phyloP scores from a whole-genome alignment of 2,113 vertebrate species.

The Hyaena hyaena region DNA sequence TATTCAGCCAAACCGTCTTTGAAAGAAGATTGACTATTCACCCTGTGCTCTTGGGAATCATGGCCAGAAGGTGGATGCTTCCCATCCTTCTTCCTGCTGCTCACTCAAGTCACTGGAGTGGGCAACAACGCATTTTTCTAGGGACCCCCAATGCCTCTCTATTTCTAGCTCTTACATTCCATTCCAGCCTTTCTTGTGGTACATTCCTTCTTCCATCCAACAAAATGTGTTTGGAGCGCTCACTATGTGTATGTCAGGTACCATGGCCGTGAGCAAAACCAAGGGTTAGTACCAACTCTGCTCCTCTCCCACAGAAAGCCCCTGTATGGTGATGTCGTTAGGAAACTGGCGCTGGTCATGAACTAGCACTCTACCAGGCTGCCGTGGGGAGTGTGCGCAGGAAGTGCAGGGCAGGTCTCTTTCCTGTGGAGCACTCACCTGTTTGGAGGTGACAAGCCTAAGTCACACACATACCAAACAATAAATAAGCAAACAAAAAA shows the following conservation, averaged over 20 bases:
- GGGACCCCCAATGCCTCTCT: not conserved
- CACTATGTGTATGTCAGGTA: not conserved
- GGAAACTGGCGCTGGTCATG: not conserved
- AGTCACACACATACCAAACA: not conserved
- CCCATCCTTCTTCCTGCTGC: not conserved
- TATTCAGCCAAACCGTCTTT: not conserved
- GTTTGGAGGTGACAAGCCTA: not conserved
- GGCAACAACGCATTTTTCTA: not conserved
- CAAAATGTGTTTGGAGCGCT: not conserved
- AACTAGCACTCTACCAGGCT: not conserved
- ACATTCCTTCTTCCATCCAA: not conserved
- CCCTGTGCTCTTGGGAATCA: not conserved
- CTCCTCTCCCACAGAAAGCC: not conserved
- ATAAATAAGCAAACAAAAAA: not conserved
- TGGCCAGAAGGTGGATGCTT: not conserved
- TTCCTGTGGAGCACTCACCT: not conserved
- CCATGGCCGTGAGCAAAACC: not conserved
- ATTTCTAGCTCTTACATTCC: not conserved
- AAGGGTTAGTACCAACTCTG: not conserved
- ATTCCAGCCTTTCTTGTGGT: not conserved
- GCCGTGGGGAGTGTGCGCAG: rapidly evolving
- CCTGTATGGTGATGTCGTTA: not conserved
- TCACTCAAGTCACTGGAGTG: not conserved
- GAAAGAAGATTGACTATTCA: not conserved
- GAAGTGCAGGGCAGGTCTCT: not conserved